Evolutionary conservation across 37 sponge, comb jelly and placozoan species (phyloP).

Genomic region (Beroe ovata): DNA sequence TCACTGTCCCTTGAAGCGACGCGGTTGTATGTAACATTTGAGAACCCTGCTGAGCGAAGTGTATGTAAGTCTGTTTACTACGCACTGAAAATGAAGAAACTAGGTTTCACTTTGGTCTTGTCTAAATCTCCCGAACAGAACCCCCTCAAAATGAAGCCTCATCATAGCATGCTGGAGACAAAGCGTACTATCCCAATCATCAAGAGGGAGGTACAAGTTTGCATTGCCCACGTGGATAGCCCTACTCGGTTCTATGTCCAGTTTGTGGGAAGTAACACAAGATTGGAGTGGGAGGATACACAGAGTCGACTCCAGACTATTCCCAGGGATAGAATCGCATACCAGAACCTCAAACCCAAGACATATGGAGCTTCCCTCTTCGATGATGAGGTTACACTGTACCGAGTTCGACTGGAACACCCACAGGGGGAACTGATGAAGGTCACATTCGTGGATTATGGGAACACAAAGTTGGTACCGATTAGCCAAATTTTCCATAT

Average conservation of each 20-base stretch:
- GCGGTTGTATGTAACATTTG: constrained; percentile 50
- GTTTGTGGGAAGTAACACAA: neutral
- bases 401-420: constrained; percentile 16
- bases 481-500: constrained; percentile 69
- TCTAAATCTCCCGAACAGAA: neutral
- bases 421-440: constrained; percentile 32
- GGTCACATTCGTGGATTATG: constrained; percentile 87
- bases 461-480: constrained; percentile 75
- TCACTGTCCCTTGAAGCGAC: neutral
- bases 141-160: too few relatives aligned
- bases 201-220: constrained; percentile 9
- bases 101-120: neutral
- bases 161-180: too few relatives aligned
- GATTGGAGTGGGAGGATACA: constrained; percentile 9
- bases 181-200: constrained; percentile 39
- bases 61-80: constrained; percentile 46
- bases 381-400: constrained; percentile 37
- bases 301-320: neutral
- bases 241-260: constrained; percentile 52
- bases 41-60: neutral
- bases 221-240: constrained; percentile 20
- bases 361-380: constrained; percentile 4
- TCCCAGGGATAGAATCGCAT: neutral
- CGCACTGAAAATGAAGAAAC: constrained; percentile 57
- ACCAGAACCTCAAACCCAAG: constrained; percentile 37